Conservation (phyloP, 2,797 vertebrate genomes). For the Myotis planiceps region DNA sequence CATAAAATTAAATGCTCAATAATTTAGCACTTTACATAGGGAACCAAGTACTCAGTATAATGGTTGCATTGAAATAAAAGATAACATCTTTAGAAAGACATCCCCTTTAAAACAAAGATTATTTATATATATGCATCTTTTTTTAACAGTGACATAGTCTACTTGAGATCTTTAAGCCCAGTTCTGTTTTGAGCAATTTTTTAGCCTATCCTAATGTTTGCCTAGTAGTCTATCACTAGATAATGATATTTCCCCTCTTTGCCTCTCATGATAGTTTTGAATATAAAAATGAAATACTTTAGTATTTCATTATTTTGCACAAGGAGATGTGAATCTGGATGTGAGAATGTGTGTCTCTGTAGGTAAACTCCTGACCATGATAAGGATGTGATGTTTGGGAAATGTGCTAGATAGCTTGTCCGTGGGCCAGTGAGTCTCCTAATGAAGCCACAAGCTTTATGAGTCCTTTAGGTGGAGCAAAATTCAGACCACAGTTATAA, state of each 20-base stretch:
- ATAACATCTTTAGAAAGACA: neutral
- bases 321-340: fast-evolving
- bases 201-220: neutral
- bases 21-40: neutral
- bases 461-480: neutral
- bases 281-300: neutral
- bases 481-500: neutral
- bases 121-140: neutral
- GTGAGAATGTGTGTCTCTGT: neutral
- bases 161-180: neutral
- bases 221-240: neutral
- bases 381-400: fast-evolving
- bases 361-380: fast-evolving
- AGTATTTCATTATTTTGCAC: neutral
- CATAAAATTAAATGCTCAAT: neutral
- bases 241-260: neutral
- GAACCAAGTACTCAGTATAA: neutral
- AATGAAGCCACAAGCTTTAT: neutral
- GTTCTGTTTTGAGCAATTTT: neutral
- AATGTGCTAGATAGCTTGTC: neutral
- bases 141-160: neutral
- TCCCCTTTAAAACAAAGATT: neutral
- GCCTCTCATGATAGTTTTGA: neutral
- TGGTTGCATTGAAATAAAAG: neutral
- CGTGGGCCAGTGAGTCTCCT: neutral